phyloP scores from a whole-genome alignment of 1,140 invertebrate species.

The Sycophaga agraensis region DNA sequence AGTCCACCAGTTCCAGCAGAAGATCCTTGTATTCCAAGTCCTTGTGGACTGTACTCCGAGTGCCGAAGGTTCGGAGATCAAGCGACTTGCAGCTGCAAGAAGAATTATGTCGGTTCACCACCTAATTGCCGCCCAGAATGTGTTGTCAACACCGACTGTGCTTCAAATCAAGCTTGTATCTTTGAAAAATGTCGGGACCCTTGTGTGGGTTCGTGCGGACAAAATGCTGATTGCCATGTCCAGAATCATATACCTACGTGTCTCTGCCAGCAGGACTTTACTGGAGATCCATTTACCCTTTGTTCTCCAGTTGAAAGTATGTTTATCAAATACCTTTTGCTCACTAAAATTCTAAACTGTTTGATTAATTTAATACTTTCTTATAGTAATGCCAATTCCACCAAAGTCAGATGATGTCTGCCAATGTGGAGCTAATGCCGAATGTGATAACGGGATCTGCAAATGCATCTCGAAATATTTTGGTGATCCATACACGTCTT shows the following conservation, averaged over 20 bases:
- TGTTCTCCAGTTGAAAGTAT: slow-evolving; percentile 52
- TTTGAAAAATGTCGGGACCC: slow-evolving; percentile 70
- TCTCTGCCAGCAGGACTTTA: slow-evolving; percentile 64
- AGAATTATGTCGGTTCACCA: slow-evolving; percentile 60
- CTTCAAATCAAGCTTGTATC: slow-evolving; percentile 61
- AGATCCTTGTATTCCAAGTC: slow-evolving; percentile 55
- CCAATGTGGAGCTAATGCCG: slow-evolving; percentile 76
- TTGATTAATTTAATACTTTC: neutral
- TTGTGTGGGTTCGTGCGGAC: slow-evolving; percentile 70
- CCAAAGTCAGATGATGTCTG: slow-evolving; percentile 66
- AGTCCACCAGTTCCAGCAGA: slow-evolving; percentile 33
- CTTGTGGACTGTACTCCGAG: slow-evolving; percentile 61
- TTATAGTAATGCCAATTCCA: slow-evolving; percentile 43
- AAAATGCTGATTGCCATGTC: slow-evolving; percentile 71
- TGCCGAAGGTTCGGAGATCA: slow-evolving; percentile 58
- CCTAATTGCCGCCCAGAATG: slow-evolving; percentile 64
- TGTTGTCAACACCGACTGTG: slow-evolving; percentile 59
- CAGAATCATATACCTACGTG: slow-evolving; percentile 76
- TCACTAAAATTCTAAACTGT: slow-evolving; percentile 32
- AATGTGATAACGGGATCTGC: slow-evolving; percentile 74
- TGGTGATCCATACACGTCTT: slow-evolving; percentile 68
- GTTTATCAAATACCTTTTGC: slow-evolving; percentile 63
- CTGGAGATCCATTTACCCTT: slow-evolving; percentile 63
- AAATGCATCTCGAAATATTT: slow-evolving; percentile 74
- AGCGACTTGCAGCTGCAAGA: slow-evolving; percentile 62